Conservation (phyloP, 1,140 invertebrate species). For the Antheraea pernyi region DNA sequence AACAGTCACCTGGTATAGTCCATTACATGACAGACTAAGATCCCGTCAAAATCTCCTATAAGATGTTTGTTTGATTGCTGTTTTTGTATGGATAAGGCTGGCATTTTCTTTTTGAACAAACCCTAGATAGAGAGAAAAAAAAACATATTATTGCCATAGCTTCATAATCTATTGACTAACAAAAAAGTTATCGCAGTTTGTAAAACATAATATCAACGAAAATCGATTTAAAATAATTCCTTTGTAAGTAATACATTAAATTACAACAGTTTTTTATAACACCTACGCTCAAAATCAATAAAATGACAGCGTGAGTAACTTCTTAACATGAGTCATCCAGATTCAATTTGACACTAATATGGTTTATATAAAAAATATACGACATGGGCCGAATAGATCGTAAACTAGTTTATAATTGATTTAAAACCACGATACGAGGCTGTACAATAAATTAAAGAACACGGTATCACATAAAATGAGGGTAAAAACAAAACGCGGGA, state of each 20-base stretch:
- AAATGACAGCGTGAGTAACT: background rate
- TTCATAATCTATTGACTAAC: no score
- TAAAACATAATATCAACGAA: no score
- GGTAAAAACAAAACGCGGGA: conserved; percentile 3
- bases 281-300: background rate
- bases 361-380: background rate
- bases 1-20: no score
- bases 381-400: background rate
- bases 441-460: background rate
- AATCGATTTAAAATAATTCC: background rate
- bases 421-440: background rate
- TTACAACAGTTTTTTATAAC: background rate
- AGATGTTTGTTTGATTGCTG: no score
- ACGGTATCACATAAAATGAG: background rate
- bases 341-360: background rate
- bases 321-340: background rate
- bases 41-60: no score
- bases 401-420: background rate
- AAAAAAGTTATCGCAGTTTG: no score
- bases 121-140: no score
- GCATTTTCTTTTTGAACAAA: no score
- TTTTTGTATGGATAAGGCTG: no score
- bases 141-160: no score
- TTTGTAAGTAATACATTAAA: background rate
- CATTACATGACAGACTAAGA: no score